Base-by-base conservation (phyloP, 2,113 vertebrate species). In the Alaudala cheleensis region DNA sequence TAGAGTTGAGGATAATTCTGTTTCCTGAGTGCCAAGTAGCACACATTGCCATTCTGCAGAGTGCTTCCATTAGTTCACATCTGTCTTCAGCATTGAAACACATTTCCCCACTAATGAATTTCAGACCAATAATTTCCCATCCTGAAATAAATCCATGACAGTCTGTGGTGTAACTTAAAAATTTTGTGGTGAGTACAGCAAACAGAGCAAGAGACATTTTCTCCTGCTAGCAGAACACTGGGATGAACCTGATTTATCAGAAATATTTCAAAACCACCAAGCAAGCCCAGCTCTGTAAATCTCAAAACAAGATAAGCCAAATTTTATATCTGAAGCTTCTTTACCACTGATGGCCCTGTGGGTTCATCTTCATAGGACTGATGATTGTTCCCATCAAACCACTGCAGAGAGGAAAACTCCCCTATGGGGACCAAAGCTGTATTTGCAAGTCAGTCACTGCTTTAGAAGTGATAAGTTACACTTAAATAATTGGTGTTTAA, bases 121-220 rank as follows among this genome's bases (percentile, higher is more conserved):
- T 73, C 96, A 97, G 92, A 94, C 76, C 81, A 90, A 21, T 94
- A 86, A 95, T 73, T 94, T 95, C 94, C 94, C 56, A 91, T 93
- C 91, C 70, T 73, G 44, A 94, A 90, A 95, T 49, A 91, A 96
- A 95, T 86, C 78, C 85, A 60, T 66, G 49, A 79, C 45, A 29
- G 53, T 12, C 50, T 88, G 89, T 85, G 80, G 90, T 72, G 71
- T 67, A 85, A 83, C 37, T 76, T 50, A 60, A 57, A 76, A 90
- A 79, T 62, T 91, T 81, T 94, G 96, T 76, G 84, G 69, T 73
- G 76, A 54, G 71, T 64, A 82, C 42, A 86, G 79, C 33, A 85
- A 93, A 95, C 82, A 44, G 53, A 93, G 34, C 44, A 81, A 91
- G 69, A 72, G 25, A 81, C 53, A 56, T 34, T 72, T 91, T 56